A percentile compares a stretch with the other conserved stretches of the same genome.
Evolutionary conservation across 2,888 invertebrate genomes (phyloP).

Genomic region (Prenolepis imparis): DNA sequence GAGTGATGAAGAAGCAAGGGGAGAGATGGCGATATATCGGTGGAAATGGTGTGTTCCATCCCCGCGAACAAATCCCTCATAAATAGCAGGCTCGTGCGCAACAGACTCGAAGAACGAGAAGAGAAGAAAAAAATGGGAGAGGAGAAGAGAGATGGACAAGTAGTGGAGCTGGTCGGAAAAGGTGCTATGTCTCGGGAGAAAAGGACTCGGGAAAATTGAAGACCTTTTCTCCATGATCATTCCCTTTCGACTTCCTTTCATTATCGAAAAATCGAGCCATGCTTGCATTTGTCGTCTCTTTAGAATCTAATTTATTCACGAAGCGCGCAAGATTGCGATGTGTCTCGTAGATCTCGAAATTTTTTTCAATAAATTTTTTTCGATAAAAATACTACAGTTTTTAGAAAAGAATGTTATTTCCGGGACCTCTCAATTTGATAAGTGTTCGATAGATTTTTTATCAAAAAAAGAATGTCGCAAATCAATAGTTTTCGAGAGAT

Average conservation of each 20-base stretch:
- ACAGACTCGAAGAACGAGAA: conserved; percentile 51
- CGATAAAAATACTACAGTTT: not conserved
- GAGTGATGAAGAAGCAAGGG: not conserved
- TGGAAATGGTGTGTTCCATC: conserved; percentile 73
- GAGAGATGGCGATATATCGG: conserved; percentile 55
- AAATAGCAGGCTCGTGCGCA: conserved; percentile 74
- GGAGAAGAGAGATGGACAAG: conserved; percentile 20
- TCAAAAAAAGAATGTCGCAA: too few species aligned
- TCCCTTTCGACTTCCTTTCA: conserved; percentile 14
- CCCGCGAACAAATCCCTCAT: conserved; percentile 74
- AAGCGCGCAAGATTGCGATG: not conserved
- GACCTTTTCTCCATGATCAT: not conserved
- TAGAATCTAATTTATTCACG: conserved; percentile 24
- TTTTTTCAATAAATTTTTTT: not conserved
- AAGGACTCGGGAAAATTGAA: conserved; percentile 50
- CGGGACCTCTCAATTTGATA: too few species aligned
- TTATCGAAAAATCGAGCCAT: conserved; percentile 41
- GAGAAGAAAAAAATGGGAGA: not conserved
- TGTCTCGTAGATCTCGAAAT: not conserved
- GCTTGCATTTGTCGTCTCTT: conserved; percentile 47
- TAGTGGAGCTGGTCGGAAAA: conserved; percentile 38
- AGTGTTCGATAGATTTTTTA: too few species aligned
- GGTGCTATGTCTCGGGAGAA: conserved; percentile 58
- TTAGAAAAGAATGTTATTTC: not conserved
- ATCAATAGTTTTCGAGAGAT: too few species aligned